Evolutionary conservation across 92 coral and sea anemone genomes (phyloP), one percentile per base, ranked within the genome.

Genomic region (Bergia sp.): DNA sequence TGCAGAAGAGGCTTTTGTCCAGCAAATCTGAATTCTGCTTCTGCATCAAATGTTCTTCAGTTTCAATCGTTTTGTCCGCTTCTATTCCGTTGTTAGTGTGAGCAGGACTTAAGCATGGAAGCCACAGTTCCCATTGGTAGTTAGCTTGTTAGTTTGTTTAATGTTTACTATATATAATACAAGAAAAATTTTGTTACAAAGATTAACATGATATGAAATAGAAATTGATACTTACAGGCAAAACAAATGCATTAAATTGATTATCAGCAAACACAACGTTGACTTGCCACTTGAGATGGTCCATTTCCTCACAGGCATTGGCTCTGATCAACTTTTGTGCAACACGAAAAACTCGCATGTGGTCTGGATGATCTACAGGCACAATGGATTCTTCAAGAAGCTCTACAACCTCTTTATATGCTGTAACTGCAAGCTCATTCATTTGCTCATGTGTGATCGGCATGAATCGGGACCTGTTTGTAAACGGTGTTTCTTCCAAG

Each of bases 311-410:
- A 47, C 94, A 79, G 43, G 72, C 82, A 88, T 96, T 96, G 49
- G 96, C 95, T 88, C 86, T 85, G 72, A 96, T 90, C 74, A 96
- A 84, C 47, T 92, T 87, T 76, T 91, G 86, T 4, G 99, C 92
- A 36, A 95, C 93, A 76, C 80, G 89, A 77, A 89, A 93, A 50
- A 95, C 99, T 79, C 98, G 88, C 29, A 81, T 65, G 82, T 96
- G 99, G 82, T 91, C 92, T 16, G 99, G 98, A 87, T 96, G 98
- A 76, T 92, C 67, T 67, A 95, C 95, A 44, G 99, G 96, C 71
- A 96, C 41, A 37, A 96, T 87, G 40, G 89, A 37, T 21, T 95
- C 89, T 1, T 95, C 98, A 91, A 88, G 93, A 12, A 40, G 65
- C 65, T 96, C 96, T 71, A 96, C 86, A 23, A 93, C 86, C 47